A percentile compares a stretch with the other conserved stretches of the same genome.
Evolutionary conservation across 2,888 invertebrate genomes (phyloP).

Genomic region (Microctonus aethiopoides): DNA sequence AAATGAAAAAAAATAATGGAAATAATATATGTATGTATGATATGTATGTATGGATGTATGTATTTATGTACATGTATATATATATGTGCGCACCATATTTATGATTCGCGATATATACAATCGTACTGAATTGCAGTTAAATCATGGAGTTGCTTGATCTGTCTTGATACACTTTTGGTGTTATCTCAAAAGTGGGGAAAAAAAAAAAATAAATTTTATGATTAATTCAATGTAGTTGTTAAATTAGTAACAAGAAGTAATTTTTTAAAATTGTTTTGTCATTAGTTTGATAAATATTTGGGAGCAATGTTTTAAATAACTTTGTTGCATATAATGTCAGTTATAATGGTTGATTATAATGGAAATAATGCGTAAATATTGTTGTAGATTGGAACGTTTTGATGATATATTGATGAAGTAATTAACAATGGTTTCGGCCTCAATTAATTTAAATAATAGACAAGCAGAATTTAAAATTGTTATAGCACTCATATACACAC

Average conservation of each 20-base stretch:
- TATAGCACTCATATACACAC: slow-evolving; percentile 38
- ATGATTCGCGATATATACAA: slow-evolving; percentile 13
- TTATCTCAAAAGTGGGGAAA: neutral
- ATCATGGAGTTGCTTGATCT: neutral
- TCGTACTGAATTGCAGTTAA: slow-evolving; percentile 15
- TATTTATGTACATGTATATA: slow-evolving; percentile 1
- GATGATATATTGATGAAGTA: slow-evolving; percentile 13
- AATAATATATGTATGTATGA: neutral
- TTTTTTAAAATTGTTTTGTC: slow-evolving; percentile 1
- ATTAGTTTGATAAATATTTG: slow-evolving; percentile 3
- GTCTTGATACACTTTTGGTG: neutral
- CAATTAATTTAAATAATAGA: slow-evolving; percentile 26
- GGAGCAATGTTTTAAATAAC: neutral
- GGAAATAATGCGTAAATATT: slow-evolving; percentile 16
- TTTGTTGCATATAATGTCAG: slow-evolving; percentile 27
- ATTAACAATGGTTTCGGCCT: slow-evolving; percentile 36
- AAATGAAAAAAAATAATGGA: neutral
- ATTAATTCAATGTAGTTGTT: slow-evolving; percentile 33
- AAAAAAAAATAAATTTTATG: slow-evolving; percentile 20
- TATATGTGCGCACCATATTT: slow-evolving; percentile 3
- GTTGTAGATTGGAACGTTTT: slow-evolving; percentile 17
- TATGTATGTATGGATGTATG: neutral
- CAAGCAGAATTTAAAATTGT: slow-evolving; percentile 9
- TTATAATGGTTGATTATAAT: slow-evolving; percentile 15
- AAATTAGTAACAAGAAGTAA: slow-evolving; percentile 25